phyloP scores from a whole-genome alignment of 1,140 invertebrate genomes.

The Thalassaphorura encarpata region DNA sequence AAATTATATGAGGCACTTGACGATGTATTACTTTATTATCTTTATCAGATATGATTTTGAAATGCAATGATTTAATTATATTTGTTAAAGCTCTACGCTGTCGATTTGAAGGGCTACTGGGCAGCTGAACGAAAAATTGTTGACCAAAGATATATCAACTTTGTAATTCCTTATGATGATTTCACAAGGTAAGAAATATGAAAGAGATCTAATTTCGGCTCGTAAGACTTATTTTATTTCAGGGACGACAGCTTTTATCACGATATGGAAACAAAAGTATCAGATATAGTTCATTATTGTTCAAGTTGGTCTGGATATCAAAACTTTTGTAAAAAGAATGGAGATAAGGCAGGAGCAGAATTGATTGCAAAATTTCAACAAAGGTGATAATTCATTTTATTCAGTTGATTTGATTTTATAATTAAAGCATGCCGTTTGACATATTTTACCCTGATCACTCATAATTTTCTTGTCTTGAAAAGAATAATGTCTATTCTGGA shows the following conservation, averaged over 20 bases:
- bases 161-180: conserved; percentile 19
- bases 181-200: conserved; percentile 10
- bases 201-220: background rate
- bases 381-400: no score
- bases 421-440: background rate
- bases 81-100: conserved; percentile 16
- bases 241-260: conserved; percentile 28
- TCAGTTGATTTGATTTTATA: background rate
- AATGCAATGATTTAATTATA: background rate
- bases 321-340: conserved; percentile 17
- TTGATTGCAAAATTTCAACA: conserved; percentile 15
- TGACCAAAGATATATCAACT: conserved; percentile 19
- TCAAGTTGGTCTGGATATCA: conserved; percentile 23
- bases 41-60: background rate
- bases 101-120: conserved; percentile 22
- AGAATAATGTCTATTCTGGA: conserved; percentile 11
- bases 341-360: conserved; percentile 6
- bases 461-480: background rate
- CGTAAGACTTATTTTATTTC: background rate
- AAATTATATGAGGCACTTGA: background rate
- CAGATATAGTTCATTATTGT: conserved; percentile 16
- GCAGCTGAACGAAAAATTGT: conserved; percentile 22
- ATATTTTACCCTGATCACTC: background rate
- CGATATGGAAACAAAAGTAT: conserved; percentile 15
- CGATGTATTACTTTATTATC: no score